These are phyloP conservation scores for Xenopus tropicalis DNA, from an alignment of 2,113 vertebrate genomes.

Conservation along the genomic window UCB_Xtro_10.0 CM004450.2:22807501-22808000, in stretches of 20 bases:
- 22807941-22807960: no score
- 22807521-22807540: not conserved
- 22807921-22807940: conserved; percentile 72
- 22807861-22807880: conserved; percentile 59
- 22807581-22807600: not conserved
- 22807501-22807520: not conserved
- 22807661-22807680: conserved; percentile 84
- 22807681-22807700: conserved; percentile 76
- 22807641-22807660: conserved; percentile 77
- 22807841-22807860: no score
- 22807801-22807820: no score
- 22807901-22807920: conserved; percentile 70
- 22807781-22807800: no score
- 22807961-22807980: no score
- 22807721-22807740: conserved; percentile 52
- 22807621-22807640: conserved; percentile 68
- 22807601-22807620: conserved; percentile 67
- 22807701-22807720: conserved; percentile 56
- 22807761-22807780: no score
- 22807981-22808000: no score
- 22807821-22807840: no score
- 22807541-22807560: not conserved
- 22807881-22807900: conserved; percentile 51
- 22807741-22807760: not conserved
- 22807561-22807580: not conserved